These are phyloP conservation scores for Kryptolebias ocellatus DNA, from an alignment of 2,797 vertebrate genomes.

Conservation along the genomic window DNA sequence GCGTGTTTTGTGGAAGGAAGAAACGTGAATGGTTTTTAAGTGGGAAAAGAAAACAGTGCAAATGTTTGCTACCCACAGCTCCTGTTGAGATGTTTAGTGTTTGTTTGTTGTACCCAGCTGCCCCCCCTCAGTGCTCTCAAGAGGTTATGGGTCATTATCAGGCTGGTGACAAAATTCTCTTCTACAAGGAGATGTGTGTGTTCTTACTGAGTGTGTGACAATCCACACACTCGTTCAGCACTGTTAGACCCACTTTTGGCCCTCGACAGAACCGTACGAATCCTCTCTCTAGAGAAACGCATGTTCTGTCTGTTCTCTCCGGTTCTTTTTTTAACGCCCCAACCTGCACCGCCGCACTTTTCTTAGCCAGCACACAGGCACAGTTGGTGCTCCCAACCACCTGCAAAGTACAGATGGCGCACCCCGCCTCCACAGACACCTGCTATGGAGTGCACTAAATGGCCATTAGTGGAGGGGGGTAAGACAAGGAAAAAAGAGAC, in stretches of 20 bases:
- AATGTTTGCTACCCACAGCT: constrained; percentile 49
- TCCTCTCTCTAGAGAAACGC: background rate
- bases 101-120: constrained; percentile 71
- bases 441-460: constrained; percentile 78
- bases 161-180: constrained; percentile 63
- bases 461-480: constrained; percentile 65
- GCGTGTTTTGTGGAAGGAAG: constrained; percentile 19
- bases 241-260: constrained; percentile 8
- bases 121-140: constrained; percentile 52
- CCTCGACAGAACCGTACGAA: background rate
- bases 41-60: constrained; percentile 51
- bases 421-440: constrained; percentile 77
- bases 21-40: constrained; percentile 60
- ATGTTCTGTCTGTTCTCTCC: background rate
- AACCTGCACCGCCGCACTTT: constrained; percentile 10
- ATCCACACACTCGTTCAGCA: constrained; percentile 37
- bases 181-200: constrained; percentile 49
- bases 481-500: constrained; percentile 43
- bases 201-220: constrained; percentile 52
- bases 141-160: constrained; percentile 78
- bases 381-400: constrained; percentile 66
- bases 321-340: constrained; percentile 3
- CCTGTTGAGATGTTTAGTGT: constrained; percentile 72
- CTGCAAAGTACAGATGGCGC: constrained; percentile 80
- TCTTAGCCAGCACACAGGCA: constrained; percentile 31